These are phyloP conservation scores for Beroe forskalii DNA, from an alignment of 37 sponge, comb jelly and placozoan genomes.

Conservation along the genomic window DNA sequence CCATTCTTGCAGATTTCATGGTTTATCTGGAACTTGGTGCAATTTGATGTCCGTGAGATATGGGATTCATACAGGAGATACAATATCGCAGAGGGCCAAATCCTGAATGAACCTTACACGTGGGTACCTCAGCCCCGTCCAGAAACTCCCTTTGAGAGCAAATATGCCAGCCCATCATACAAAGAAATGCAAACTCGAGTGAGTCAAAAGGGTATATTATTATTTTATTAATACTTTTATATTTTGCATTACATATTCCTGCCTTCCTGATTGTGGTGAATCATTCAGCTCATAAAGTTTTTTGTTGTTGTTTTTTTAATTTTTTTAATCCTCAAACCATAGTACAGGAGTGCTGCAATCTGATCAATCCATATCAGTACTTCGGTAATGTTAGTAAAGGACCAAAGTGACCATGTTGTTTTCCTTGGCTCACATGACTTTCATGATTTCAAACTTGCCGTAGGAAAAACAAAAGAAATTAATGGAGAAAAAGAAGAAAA, in stretches of 20 bases:
- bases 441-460: too few species aligned
- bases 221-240: background rate
- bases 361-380: too few species aligned
- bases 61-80: background rate
- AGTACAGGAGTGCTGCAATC: too few species aligned
- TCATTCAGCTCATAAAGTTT: too few species aligned
- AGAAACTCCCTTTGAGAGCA: background rate
- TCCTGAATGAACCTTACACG: conserved; percentile 6
- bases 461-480: conserved; percentile 23
- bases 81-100: background rate
- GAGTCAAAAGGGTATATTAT: background rate
- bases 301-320: too few species aligned
- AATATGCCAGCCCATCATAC: background rate
- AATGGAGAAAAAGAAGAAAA: conserved; percentile 52
- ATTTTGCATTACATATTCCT: too few species aligned
- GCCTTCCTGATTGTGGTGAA: too few species aligned
- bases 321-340: too few species aligned
- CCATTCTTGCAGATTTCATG: conserved; percentile 35
- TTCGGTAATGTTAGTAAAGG: too few species aligned
- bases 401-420: too few species aligned
- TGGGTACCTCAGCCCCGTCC: conserved; percentile 40
- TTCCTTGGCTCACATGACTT: too few species aligned
- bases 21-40: conserved; percentile 51
- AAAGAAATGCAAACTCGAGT: conserved; percentile 18
- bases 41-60: conserved; percentile 36